A percentile compares a stretch with the other conserved stretches of the same genome.
Evolutionary conservation across 2,888 invertebrate species (phyloP).

Genomic region (Platerodrilus igneus): DNA sequence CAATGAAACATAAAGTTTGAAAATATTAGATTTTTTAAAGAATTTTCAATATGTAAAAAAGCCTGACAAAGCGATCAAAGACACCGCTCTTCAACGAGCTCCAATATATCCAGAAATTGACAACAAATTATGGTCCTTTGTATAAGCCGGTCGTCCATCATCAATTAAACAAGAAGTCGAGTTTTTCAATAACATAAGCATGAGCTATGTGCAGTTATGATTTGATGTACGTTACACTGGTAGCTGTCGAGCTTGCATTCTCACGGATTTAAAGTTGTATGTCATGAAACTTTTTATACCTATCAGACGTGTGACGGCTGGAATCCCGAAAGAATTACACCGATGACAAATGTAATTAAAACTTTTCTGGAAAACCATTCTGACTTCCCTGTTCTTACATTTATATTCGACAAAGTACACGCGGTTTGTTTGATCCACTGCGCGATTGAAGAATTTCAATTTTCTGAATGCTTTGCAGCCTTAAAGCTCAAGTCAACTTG

Average conservation of each 20-base stretch:
- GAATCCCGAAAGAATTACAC: slow-evolving; percentile 24
- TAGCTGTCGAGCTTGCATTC: slow-evolving; percentile 32
- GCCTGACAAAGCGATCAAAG: slow-evolving; percentile 25
- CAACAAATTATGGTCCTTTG: slow-evolving; percentile 51
- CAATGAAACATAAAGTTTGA: slow-evolving; percentile 5
- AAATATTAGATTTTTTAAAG: slow-evolving; percentile 10
- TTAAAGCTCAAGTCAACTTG: slow-evolving; percentile 37
- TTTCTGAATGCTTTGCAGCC: slow-evolving; percentile 42
- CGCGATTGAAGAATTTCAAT: slow-evolving; percentile 39
- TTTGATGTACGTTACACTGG: slow-evolving; percentile 34
- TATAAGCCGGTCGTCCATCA: slow-evolving; percentile 47
- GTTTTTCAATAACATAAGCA: slow-evolving; percentile 35
- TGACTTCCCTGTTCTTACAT: slow-evolving; percentile 13
- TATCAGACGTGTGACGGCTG: slow-evolving; percentile 23
- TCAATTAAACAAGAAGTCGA: slow-evolving; percentile 44
- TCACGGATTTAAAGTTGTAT: slow-evolving; percentile 28
- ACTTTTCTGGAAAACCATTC: slow-evolving; percentile 13
- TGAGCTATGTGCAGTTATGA: slow-evolving; percentile 32
- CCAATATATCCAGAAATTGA: slow-evolving; percentile 49
- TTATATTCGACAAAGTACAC: slow-evolving; percentile 12
- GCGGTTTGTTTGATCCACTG: slow-evolving; percentile 40
- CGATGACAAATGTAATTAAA: slow-evolving; percentile 31
- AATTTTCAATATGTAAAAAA: slow-evolving; percentile 17
- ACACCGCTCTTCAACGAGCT: slow-evolving; percentile 35
- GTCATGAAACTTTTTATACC: slow-evolving; percentile 25